Conservation (phyloP, 2,888 invertebrate species). For the Monoplex corrugatus region DNA sequence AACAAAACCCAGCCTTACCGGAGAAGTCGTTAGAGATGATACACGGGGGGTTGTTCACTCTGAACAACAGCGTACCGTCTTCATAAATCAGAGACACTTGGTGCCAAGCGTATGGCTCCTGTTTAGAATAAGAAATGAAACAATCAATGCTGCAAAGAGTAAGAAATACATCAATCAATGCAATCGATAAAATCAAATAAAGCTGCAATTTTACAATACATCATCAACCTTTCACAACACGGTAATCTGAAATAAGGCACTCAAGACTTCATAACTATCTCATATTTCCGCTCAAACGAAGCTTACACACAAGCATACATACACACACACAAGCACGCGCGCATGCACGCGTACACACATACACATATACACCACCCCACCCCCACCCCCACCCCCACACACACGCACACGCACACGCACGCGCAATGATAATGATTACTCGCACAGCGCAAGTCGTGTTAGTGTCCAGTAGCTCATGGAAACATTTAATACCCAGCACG, state of each 20-base stretch:
- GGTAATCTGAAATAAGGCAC: too few relatives aligned
- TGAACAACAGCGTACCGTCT: constrained; percentile 60
- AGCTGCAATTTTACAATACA: background rate
- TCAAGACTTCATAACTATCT: too few relatives aligned
- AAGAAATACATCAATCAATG: background rate
- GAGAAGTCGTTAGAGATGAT: constrained; percentile 62
- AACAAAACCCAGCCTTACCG: constrained; percentile 49
- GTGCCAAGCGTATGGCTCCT: constrained; percentile 62
- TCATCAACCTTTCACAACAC: background rate
- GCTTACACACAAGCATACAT: background rate
- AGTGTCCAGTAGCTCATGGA: too few relatives aligned
- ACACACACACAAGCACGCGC: background rate
- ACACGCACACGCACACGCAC: constrained; percentile 4
- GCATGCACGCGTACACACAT: background rate
- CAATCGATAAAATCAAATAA: background rate
- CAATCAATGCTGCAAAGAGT: background rate
- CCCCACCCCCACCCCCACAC: background rate
- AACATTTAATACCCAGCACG: too few relatives aligned
- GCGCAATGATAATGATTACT: too few relatives aligned
- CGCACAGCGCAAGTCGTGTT: too few relatives aligned
- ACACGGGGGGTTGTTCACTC: constrained; percentile 63
- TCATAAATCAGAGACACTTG: constrained; percentile 62
- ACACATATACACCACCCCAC: background rate
- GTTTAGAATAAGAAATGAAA: background rate
- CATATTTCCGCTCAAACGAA: too few relatives aligned